Evolutionary conservation across 2,113 vertebrate species (phyloP).

Genomic region (Melierax canorus): DNA sequence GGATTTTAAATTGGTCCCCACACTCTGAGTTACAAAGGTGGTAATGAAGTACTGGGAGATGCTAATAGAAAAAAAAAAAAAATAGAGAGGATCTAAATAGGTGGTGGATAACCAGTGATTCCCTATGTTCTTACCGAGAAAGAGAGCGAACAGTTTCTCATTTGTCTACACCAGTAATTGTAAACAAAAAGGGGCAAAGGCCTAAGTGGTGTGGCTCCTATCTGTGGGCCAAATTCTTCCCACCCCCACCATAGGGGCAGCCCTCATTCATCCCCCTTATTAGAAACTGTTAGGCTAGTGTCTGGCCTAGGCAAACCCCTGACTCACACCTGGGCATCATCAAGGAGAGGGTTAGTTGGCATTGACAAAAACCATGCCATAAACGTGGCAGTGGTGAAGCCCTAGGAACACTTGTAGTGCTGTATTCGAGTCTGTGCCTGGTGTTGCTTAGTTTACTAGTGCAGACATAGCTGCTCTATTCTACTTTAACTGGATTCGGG

Average conservation of each 20-base stretch:
- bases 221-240: not conserved
- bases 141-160: not conserved
- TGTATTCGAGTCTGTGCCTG: not conserved
- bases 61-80: not conserved
- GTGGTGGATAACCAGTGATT: not conserved
- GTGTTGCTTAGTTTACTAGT: not conserved
- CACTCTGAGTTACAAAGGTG: not conserved
- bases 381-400: not conserved
- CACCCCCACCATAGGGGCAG: not conserved
- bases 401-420: fast-evolving
- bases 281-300: not conserved
- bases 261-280: not conserved
- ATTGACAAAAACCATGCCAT: fast-evolving
- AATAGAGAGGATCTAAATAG: not conserved
- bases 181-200: not conserved
- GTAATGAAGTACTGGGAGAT: not conserved
- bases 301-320: not conserved
- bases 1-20: not conserved
- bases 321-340: not conserved
- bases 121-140: not conserved
- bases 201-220: not conserved
- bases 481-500: not conserved
- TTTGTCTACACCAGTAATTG: not conserved
- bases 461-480: not conserved
- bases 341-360: not conserved